A percentile compares a stretch with the other conserved stretches of the same genome.
These are phyloP conservation scores for Colinus virginianus DNA, from an alignment of 2,113 vertebrate genomes.

Conservation along the genomic window DNA sequence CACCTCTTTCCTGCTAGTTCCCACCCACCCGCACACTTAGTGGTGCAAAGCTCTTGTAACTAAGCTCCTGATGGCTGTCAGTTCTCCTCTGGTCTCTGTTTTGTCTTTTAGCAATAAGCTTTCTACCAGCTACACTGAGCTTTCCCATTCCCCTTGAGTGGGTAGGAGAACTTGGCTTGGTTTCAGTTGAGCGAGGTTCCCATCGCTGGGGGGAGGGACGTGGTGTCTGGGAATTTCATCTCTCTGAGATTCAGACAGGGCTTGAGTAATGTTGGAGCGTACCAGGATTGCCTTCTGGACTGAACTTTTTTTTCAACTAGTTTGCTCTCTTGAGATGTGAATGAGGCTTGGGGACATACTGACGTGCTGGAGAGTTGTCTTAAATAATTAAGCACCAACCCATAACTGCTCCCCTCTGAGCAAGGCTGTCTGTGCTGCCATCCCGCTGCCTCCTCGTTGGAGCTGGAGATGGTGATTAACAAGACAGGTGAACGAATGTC, in stretches of 20 bases:
- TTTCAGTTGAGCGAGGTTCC: slow-evolving; percentile 40
- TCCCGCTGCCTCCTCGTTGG: neutral
- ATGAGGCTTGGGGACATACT: neutral
- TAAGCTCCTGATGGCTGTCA: neutral
- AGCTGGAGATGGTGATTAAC: neutral
- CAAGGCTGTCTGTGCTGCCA: neutral
- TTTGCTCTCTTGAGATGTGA: neutral
- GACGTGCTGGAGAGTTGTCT: neutral
- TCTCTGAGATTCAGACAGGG: neutral
- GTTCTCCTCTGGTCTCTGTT: neutral
- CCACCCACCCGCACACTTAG: neutral
- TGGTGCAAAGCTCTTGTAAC: neutral
- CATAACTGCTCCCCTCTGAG: neutral
- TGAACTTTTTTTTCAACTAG: neutral
- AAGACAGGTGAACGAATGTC: neutral
- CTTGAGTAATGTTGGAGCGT: neutral
- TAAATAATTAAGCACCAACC: neutral
- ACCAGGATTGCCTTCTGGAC: neutral
- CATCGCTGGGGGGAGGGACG: neutral
- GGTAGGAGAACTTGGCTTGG: slow-evolving; percentile 53
- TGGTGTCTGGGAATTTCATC: slow-evolving; percentile 42
- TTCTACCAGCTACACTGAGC: neutral
- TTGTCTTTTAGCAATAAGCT: neutral
- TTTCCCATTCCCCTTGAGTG: slow-evolving; percentile 36
- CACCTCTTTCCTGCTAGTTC: neutral